Evolutionary conservation across 1,140 invertebrate species (phyloP).

Genomic region (Habropoda laboriosa): DNA sequence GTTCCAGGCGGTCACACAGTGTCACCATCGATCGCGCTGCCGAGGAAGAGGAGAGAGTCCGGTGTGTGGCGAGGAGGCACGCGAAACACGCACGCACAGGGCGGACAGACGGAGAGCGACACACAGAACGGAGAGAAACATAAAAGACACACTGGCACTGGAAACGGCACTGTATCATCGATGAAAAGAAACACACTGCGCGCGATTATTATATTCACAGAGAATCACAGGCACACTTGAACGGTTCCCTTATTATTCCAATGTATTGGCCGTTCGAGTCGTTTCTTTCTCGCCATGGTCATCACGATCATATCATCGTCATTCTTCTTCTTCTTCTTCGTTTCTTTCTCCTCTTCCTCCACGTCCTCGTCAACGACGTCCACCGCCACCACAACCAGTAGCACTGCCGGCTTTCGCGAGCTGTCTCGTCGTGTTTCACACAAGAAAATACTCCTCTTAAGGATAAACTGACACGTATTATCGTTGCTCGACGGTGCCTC

Average conservation of each 20-base stretch:
- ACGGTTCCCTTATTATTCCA: constrained; percentile 26
- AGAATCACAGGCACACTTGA: constrained; percentile 53
- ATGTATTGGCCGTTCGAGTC: constrained; percentile 25
- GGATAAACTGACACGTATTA: constrained; percentile 48
- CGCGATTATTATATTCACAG: constrained; percentile 26
- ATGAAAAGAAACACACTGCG: constrained; percentile 25
- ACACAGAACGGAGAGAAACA: constrained; percentile 23
- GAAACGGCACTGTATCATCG: constrained; percentile 15
- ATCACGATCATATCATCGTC: constrained; percentile 14
- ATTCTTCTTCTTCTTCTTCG: constrained; percentile 39
- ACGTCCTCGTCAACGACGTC: constrained; percentile 36
- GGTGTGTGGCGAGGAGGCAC: constrained; percentile 63
- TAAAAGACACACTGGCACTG: constrained; percentile 47
- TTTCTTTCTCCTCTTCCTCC: constrained; percentile 46
- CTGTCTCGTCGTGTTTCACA: constrained; percentile 27
- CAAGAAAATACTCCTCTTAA: constrained; percentile 1
- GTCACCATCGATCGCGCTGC: constrained; percentile 66
- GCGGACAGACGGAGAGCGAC: constrained; percentile 47
- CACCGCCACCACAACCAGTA: constrained; percentile 33
- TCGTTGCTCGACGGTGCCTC: constrained; percentile 54
- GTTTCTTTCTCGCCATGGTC: constrained; percentile 34
- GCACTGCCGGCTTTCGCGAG: constrained; percentile 38
- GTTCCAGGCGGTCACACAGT: constrained; percentile 47
- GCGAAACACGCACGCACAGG: constrained; percentile 64
- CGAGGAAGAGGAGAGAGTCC: constrained; percentile 60